phyloP scores from a whole-genome alignment of 2,888 invertebrate species.

The Muscina levida region DNA sequence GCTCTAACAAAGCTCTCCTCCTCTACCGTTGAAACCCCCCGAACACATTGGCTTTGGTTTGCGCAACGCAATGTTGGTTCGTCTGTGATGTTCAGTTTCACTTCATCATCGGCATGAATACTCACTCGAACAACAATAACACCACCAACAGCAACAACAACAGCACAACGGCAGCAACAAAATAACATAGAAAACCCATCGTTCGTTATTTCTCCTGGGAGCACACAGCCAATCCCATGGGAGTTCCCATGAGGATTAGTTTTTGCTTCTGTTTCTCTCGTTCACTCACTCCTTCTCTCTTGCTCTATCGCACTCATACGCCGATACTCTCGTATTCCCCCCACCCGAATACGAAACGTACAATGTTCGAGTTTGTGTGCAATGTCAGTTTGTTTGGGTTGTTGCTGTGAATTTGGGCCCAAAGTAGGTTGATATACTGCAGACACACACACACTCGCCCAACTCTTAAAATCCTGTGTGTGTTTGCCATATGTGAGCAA shows the following conservation, averaged over 20 bases:
- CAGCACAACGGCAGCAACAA: constrained; percentile 49
- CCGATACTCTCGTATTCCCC: neutral
- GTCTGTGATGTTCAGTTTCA: constrained; percentile 52
- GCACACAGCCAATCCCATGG: constrained; percentile 77
- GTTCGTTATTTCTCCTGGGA: constrained; percentile 80
- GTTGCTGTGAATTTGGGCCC: constrained; percentile 43
- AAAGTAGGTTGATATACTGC: constrained; percentile 46
- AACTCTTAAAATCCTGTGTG: too few species aligned
- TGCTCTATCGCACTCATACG: constrained; percentile 23
- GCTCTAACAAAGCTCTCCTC: constrained; percentile 13
- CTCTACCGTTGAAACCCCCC: constrained; percentile 5
- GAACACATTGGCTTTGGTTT: constrained; percentile 40
- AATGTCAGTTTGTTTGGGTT: constrained; percentile 33
- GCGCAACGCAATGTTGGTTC: constrained; percentile 60
- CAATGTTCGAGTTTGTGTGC: neutral
- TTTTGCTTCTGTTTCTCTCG: constrained; percentile 58
- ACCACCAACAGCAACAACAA: constrained; percentile 43
- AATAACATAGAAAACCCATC: constrained; percentile 80
- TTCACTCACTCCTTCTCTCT: constrained; percentile 48
- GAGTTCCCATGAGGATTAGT: constrained; percentile 74
- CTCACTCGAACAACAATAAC: constrained; percentile 48
- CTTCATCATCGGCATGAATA: constrained; percentile 61
- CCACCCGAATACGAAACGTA: constrained; percentile 15
- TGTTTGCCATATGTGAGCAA: too few species aligned
- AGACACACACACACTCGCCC: too few species aligned